Evolutionary conservation across 2,797 vertebrate genomes (phyloP).

Genomic region (Thalassophryne amazonica): DNA sequence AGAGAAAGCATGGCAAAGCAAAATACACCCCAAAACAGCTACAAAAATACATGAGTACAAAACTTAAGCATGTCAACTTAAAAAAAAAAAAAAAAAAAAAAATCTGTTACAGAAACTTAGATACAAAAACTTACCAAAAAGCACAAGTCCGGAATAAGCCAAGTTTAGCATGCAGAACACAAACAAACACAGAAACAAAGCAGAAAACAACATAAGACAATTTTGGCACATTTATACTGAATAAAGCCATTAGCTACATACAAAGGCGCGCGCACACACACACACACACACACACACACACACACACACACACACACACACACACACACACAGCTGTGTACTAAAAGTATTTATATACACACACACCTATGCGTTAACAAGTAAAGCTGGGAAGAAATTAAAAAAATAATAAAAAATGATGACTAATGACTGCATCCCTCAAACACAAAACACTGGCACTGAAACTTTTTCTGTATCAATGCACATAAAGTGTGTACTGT

Average conservation of each 20-base stretch:
- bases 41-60: slow-evolving; percentile 31
- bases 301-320: slow-evolving; percentile 1
- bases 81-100: slow-evolving; percentile 81
- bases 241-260: slow-evolving; percentile 68
- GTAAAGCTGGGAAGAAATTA: slow-evolving; percentile 46
- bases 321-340: slow-evolving; percentile 5
- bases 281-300: neutral
- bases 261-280: slow-evolving; percentile 3
- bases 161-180: slow-evolving; percentile 98
- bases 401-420: slow-evolving; percentile 37
- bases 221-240: slow-evolving; percentile 73
- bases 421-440: slow-evolving; percentile 27
- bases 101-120: slow-evolving; percentile 86
- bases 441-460: neutral
- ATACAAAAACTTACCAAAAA: slow-evolving; percentile 99
- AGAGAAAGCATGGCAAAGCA: slow-evolving; percentile 48
- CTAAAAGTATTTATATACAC: slow-evolving; percentile 41
- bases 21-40: slow-evolving; percentile 42
- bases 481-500: too few relatives aligned
- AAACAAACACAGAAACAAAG: slow-evolving; percentile 81
- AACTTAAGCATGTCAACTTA: slow-evolving; percentile 59
- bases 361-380: slow-evolving; percentile 41
- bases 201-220: slow-evolving; percentile 93
- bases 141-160: slow-evolving; percentile 99
- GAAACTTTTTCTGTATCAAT: too few relatives aligned